Percentiles rank a stretch among this genome's conserved stretches.
Conservation (phyloP, 2,797 vertebrate genomes). For the Cyprinella venusta region DNA sequence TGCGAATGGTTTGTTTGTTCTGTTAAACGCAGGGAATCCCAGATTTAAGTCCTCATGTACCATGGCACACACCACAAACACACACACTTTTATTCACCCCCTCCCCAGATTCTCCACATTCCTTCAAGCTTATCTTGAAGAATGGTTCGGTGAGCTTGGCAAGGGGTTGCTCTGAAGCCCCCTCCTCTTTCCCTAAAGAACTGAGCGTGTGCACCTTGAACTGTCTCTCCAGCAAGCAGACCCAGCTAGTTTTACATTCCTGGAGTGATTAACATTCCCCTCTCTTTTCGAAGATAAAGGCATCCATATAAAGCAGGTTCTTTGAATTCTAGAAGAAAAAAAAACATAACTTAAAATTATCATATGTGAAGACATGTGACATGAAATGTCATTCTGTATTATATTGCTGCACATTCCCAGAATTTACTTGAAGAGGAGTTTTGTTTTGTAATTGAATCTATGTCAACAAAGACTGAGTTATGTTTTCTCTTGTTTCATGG, state of each 20-base stretch:
- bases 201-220: conserved; percentile 76
- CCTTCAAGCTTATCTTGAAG: conserved; percentile 85
- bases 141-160: conserved; percentile 77
- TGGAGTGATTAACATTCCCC: conserved; percentile 76
- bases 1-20: conserved; percentile 50
- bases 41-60: conserved; percentile 55
- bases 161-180: conserved; percentile 76
- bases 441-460: not conserved
- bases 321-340: conserved; percentile 15
- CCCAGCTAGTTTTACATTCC: conserved; percentile 78
- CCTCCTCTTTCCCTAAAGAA: conserved; percentile 70
- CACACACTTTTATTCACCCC: conserved; percentile 57
- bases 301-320: conserved; percentile 63
- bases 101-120: conserved; percentile 80
- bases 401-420: not conserved
- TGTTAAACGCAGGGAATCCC: conserved; percentile 47
- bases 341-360: conserved; percentile 1
- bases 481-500: conserved; percentile 29
- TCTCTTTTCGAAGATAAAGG: conserved; percentile 71
- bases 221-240: conserved; percentile 74
- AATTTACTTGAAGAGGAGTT: not conserved
- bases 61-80: conserved; percentile 47
- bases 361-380: conserved; percentile 3
- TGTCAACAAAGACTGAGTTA: not conserved
- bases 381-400: not conserved